Base-by-base conservation (phyloP, 2,797 vertebrate genomes). In the Spea hammondii region DNA sequence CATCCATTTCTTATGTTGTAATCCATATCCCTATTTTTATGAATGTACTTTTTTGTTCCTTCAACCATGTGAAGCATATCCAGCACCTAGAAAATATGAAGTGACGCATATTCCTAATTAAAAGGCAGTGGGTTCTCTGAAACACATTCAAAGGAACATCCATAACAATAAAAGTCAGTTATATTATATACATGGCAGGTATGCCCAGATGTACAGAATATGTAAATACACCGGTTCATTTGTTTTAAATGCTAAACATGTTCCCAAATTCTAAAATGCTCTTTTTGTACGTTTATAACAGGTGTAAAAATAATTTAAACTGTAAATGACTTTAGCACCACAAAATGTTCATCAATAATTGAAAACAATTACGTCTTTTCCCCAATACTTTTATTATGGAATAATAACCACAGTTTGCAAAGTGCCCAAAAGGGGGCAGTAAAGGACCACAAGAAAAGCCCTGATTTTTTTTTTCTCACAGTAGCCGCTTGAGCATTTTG, bases 381-480 rank as follows among this genome's bases (percentile, higher is more conserved):
- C 47, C 10, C 44, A 11, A 45, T 54, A 47, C 53, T 57, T 71
- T 69, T 8, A 48, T 4, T 5, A 0, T n/a, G 48, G 12, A 54
- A 44, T 69, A 70, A 12, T 13, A 57, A 8, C 6, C 44, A 10
- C 10, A 78, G 17, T 88, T 85, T 84, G 70, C 78, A 62, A 65
- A 83, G 51, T 44, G 54, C 79, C 91, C 93, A 85, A 93, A 86
- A 91, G 93, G 86, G 91, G 93, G 91, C 92, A 90, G 88, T 89
- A 84, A 82, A 85, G 89, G 84, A 93, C 86, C 73, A 78, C 84
- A 86, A 88, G 93, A 84, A 32, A 65, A 4, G 69, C 82, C 70
- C 8, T 6, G 64, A 13, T 6, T 64, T 1, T 64, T 10, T 72
- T 0, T 59, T 67, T 68, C 47, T 32, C 32, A 32, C 32, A 32